Evolutionary conservation across 1,140 invertebrate genomes (phyloP), one percentile per base, ranked within the genome.

Genomic region (Globodera rostochiensis): DNA sequence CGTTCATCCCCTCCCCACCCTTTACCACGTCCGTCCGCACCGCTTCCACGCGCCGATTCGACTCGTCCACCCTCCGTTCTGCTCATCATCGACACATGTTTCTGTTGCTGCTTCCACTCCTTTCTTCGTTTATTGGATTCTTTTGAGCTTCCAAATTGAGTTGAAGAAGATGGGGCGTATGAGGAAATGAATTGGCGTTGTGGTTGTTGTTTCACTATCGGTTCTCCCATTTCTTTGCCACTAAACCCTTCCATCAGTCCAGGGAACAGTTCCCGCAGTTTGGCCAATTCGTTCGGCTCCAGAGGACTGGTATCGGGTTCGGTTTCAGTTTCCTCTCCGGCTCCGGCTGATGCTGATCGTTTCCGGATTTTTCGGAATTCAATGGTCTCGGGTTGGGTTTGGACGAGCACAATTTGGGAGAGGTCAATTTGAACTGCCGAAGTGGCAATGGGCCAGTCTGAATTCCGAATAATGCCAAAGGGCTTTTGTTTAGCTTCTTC

Each of bases 251-350:
- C 9, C 64, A 67, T 45, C n/a, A 77, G 36, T 36, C 47, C 60
- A 25, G 76, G 53, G 47, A 77, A 77, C 46, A 77, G n/a, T 21
- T 49, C 46, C 46, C 21, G n/a, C 47, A 77, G 45, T 69, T 77
- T 21, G 7, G 76, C 76, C 60, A 66, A 67, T 77, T 77, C 60
- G 49, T 21, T 9, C 21, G 53, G 19, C 45, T 49, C 69, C 15
- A 77, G n/a, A 45, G 76, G 57, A 21, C 71, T 47, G 6, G 67
- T 13, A n/a, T 70, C 64, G 11, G 15, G 15, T 45, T 64, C 64
- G 69, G n/a, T 19, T 0, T 13, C 69, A 19, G 25, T 6, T 47
- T 71, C 69, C 13, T 2, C 25, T 36, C 25, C 60, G n/a, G n/a
- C 57, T 64, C 19, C 57, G 19, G 19, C 7, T 53, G 11, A 19